phyloP scores from a whole-genome alignment of 2,888 invertebrate species.

The Hypolimnas misippus region DNA sequence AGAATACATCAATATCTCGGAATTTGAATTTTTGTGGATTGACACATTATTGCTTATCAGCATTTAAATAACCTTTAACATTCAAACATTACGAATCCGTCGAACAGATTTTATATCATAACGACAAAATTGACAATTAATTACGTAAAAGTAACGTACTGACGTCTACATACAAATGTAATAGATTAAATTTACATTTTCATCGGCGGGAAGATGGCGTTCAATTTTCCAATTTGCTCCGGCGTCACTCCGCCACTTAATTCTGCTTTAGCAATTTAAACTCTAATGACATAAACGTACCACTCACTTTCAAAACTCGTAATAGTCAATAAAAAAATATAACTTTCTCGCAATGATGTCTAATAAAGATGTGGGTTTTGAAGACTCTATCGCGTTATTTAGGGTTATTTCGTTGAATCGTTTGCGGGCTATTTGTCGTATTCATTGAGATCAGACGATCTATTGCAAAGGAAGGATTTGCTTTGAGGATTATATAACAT shows the following conservation, averaged over 20 bases:
- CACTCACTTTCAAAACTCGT: slow-evolving; percentile 15
- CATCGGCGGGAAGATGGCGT: slow-evolving; percentile 44
- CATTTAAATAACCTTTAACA: no score
- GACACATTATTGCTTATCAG: no score
- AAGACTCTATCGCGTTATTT: slow-evolving; percentile 23
- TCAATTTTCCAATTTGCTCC: slow-evolving; percentile 49
- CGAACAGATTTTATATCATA: no score
- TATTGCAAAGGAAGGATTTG: slow-evolving; percentile 3
- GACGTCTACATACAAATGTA: slow-evolving; percentile 42
- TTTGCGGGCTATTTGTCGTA: slow-evolving; percentile 24
- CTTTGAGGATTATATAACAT: slow-evolving; percentile 1
- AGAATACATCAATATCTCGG: no score
- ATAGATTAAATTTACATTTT: slow-evolving; percentile 49
- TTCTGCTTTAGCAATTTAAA: slow-evolving; percentile 16
- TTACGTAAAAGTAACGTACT: slow-evolving; percentile 30
- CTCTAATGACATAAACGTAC: slow-evolving; percentile 4
- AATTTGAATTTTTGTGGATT: no score
- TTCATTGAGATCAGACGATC: slow-evolving; percentile 21
- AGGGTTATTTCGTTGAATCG: slow-evolving; percentile 31
- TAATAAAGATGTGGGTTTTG: slow-evolving; percentile 27
- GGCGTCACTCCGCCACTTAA: slow-evolving; percentile 15
- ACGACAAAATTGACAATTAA: slow-evolving; percentile 29
- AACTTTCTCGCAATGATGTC: slow-evolving; percentile 31
- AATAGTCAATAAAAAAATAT: slow-evolving; percentile 16
- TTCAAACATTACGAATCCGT: no score